Evolutionary conservation across 2,888 invertebrate genomes (phyloP).

Genomic region (Apantesis nais): DNA sequence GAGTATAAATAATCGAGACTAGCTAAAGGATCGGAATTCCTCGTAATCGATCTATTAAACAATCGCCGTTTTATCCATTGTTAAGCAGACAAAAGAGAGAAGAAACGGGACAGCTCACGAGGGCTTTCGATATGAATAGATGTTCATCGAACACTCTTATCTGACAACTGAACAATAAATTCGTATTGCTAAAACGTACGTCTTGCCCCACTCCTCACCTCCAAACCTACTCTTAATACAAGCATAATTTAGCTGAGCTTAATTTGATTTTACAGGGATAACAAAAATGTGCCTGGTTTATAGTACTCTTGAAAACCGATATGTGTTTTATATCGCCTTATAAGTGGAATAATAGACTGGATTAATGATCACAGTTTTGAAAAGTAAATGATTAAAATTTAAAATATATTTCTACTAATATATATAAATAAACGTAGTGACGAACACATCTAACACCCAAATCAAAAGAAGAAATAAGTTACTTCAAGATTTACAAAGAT

Average conservation of each 20-base stretch:
- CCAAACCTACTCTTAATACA: background rate
- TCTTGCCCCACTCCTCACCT: background rate
- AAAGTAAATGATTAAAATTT: background rate
- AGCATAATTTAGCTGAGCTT: background rate
- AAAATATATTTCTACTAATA: background rate
- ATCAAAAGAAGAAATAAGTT: background rate
- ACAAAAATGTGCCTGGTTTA: too few species aligned
- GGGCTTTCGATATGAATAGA: background rate
- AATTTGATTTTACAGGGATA: too few species aligned
- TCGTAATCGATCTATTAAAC: background rate
- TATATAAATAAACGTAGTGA: background rate
- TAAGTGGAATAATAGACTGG: background rate
- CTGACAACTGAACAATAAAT: background rate
- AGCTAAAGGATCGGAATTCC: background rate
- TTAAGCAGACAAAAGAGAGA: background rate
- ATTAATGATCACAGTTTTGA: background rate
- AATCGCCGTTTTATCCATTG: background rate
- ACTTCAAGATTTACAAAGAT: background rate
- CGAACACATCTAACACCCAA: too few species aligned
- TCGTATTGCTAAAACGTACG: background rate
- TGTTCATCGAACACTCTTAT: background rate
- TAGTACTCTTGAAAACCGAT: background rate
- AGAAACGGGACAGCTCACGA: too few species aligned
- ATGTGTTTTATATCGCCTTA: background rate
- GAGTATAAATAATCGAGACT: background rate